A percentile compares a stretch with the other conserved stretches of the same genome.
These are phyloP conservation scores for Carpatolechia fugitivella DNA, from an alignment of 2,888 invertebrate genomes.

Conservation along the genomic window DNA sequence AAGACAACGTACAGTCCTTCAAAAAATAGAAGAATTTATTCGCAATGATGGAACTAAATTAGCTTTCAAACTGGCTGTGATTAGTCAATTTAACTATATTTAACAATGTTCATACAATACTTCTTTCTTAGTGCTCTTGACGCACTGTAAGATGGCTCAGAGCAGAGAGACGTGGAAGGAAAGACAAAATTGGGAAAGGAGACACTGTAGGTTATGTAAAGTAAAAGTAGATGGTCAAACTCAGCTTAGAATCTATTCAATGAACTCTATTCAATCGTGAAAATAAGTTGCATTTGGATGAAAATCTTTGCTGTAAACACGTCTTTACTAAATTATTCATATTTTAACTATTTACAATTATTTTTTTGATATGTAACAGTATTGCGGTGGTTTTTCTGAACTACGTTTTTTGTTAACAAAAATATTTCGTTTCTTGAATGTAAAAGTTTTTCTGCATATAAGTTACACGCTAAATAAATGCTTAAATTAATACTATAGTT, in stretches of 20 bases:
- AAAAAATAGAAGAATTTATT: no score
- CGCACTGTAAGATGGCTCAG: no score
- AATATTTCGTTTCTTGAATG: slow-evolving; percentile 30
- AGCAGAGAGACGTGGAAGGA: no score
- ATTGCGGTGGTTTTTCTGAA: slow-evolving; percentile 47
- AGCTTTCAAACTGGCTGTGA: no score
- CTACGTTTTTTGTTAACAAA: slow-evolving; percentile 23
- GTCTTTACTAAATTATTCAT: slow-evolving; percentile 21
- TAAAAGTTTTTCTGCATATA: slow-evolving; percentile 27
- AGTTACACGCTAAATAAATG: slow-evolving; percentile 51
- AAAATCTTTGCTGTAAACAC: slow-evolving; percentile 9
- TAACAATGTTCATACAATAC: no score
- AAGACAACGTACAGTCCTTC: no score
- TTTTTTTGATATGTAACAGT: slow-evolving; percentile 63
- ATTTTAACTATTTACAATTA: slow-evolving; percentile 34
- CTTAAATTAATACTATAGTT: slow-evolving; percentile 65
- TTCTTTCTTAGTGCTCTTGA: no score
- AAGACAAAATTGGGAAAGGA: no score
- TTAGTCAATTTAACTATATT: no score
- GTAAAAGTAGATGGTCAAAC: no score
- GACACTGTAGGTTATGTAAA: background rate
- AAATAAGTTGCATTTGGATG: background rate
- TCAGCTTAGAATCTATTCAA: no score
- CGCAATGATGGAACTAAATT: no score
- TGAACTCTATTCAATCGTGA: background rate